These are phyloP conservation scores for Zoanthus sociatus DNA, from an alignment of 92 coral and sea anemone species.

Conservation along the genomic window DNA sequence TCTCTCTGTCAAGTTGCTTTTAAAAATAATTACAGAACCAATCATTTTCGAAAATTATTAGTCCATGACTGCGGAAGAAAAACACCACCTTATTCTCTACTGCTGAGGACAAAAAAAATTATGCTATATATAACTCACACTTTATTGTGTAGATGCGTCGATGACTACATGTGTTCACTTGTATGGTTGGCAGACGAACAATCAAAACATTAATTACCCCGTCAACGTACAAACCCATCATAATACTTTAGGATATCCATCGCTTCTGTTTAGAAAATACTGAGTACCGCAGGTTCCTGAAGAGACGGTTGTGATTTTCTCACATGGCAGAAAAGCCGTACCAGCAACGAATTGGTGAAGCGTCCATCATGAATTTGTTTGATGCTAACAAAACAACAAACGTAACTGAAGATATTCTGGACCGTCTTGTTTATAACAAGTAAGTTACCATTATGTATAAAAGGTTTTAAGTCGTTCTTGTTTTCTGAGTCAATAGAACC, in stretches of 20 bases:
- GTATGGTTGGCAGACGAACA: not conserved
- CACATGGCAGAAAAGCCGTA: not conserved
- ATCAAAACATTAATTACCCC: not conserved
- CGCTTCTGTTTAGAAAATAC: not conserved
- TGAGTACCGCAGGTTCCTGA: not conserved
- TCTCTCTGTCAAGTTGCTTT: too few species aligned
- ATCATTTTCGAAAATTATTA: too few species aligned
- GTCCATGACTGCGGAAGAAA: too few species aligned
- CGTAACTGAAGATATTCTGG: constrained; percentile 71
- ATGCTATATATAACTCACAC: not conserved
- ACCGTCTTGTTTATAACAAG: constrained; percentile 84
- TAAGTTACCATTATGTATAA: constrained; percentile 41
- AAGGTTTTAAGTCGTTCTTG: not conserved
- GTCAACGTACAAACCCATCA: not conserved
- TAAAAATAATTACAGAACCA: too few species aligned
- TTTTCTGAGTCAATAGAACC: not conserved
- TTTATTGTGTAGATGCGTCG: constrained; percentile 1
- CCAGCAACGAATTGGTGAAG: not conserved
- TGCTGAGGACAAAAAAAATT: too few species aligned
- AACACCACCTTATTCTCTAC: too few species aligned
- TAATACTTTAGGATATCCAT: not conserved
- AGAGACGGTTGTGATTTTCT: not conserved
- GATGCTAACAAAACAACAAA: constrained; percentile 54
- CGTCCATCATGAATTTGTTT: not conserved
- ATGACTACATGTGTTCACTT: not conserved